Conservation (phyloP, 2,797 vertebrate species). For the Erithacus rubecula region DNA sequence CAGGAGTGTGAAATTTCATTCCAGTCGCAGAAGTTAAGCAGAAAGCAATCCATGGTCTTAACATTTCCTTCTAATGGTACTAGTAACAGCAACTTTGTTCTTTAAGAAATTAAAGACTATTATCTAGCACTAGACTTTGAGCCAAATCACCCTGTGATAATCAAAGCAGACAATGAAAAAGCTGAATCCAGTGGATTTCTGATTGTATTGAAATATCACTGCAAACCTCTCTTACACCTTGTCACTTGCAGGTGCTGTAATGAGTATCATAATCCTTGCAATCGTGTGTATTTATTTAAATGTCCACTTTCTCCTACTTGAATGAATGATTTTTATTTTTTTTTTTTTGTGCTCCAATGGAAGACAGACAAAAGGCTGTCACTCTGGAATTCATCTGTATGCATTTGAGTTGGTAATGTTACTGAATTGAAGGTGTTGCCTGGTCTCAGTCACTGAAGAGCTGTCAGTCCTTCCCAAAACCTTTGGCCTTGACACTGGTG, state of each 20-base stretch:
- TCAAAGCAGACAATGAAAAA: not conserved
- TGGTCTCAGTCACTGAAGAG: not conserved
- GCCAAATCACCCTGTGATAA: not conserved
- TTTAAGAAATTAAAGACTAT: not conserved
- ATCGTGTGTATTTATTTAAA: constrained; percentile 1
- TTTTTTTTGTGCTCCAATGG: not conserved
- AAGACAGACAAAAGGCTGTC: not conserved
- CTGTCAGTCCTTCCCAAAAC: not conserved
- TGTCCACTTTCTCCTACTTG: not conserved
- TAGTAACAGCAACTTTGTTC: not conserved
- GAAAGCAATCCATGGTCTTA: constrained; percentile 3
- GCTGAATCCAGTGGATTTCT: constrained; percentile 20
- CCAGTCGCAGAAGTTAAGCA: not conserved
- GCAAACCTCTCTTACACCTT: not conserved
- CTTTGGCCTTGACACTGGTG: not conserved
- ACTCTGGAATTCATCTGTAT: not conserved
- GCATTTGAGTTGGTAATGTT: not conserved
- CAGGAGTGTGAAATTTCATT: not conserved
- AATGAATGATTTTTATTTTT: not conserved
- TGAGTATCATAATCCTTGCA: not conserved
- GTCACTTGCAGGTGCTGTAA: not conserved
- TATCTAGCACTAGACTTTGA: not conserved
- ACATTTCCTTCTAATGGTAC: constrained; percentile 38
- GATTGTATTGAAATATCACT: not conserved
- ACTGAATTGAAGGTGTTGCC: not conserved